Evolutionary conservation across 2,797 vertebrate species (phyloP).

Genomic region (Chelidonichthys spinosus): DNA sequence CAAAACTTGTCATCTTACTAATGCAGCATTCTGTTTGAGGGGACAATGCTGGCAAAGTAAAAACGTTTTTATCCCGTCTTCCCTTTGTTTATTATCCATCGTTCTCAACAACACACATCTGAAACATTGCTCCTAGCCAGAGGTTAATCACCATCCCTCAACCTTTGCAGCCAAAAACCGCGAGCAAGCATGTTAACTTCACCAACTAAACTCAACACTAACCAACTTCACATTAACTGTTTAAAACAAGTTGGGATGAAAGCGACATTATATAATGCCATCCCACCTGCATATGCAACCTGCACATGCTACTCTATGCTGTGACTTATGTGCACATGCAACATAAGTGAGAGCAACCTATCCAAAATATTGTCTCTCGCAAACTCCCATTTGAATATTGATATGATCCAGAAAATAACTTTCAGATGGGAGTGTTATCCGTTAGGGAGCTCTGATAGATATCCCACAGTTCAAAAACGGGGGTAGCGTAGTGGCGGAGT

Average conservation of each 20-base stretch:
- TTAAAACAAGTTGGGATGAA: background rate
- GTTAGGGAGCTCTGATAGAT: background rate
- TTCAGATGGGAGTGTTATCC: background rate
- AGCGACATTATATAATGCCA: background rate
- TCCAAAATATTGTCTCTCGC: background rate
- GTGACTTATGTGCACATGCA: background rate
- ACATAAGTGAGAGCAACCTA: background rate
- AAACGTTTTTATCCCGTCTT: background rate
- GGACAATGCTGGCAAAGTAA: background rate
- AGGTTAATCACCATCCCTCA: background rate
- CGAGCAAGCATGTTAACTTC: background rate
- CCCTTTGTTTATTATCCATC: background rate
- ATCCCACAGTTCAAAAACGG: too few species aligned
- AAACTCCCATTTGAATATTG: background rate
- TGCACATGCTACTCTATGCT: too few species aligned
- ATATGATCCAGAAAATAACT: background rate
- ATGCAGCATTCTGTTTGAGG: background rate
- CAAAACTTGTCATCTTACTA: background rate
- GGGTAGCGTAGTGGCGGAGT: too few species aligned
- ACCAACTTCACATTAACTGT: background rate
- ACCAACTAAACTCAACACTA: background rate
- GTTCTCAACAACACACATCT: background rate
- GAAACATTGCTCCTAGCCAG: background rate
- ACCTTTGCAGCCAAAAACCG: background rate
- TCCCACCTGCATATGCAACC: background rate